These are phyloP conservation scores for Maccullochella peelii DNA, from an alignment of 2,113 vertebrate genomes.

Conservation along the genomic window DNA sequence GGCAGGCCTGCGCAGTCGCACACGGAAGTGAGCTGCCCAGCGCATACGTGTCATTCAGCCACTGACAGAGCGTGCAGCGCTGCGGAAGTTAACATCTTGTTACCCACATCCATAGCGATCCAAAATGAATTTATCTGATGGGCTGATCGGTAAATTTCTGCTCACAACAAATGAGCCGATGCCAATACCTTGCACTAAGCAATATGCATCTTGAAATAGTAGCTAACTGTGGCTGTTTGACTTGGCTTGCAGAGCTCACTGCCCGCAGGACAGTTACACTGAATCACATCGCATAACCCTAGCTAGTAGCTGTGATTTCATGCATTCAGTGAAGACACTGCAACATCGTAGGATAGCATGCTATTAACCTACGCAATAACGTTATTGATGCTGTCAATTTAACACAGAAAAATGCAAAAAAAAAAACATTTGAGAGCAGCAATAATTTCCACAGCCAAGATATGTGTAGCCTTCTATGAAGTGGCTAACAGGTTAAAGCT, in stretches of 20 bases:
- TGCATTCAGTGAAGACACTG: background rate
- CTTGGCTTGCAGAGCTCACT: slow-evolving; percentile 28
- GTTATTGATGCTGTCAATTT: accelerated
- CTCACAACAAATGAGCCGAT: background rate
- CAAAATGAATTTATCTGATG: background rate
- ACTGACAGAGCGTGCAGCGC: slow-evolving; percentile 65
- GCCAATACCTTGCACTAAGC: background rate
- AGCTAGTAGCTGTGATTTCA: background rate
- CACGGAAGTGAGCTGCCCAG: slow-evolving; percentile 77
- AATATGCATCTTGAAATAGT: background rate
- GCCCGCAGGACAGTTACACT: background rate
- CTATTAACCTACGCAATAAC: background rate
- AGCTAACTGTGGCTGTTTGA: slow-evolving; percentile 12
- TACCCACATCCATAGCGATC: background rate
- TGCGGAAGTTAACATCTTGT: slow-evolving; percentile 66
- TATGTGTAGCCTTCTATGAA: background rate
- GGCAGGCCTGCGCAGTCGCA: slow-evolving; percentile 52
- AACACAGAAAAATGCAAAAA: background rate
- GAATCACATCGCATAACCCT: background rate
- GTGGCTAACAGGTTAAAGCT: slow-evolving; percentile 57
- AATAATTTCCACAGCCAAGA: background rate
- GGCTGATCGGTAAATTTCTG: background rate
- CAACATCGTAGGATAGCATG: background rate
- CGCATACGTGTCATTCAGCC: slow-evolving; percentile 89
- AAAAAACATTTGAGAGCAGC: background rate